These are phyloP conservation scores for Forficula auricularia DNA, from an alignment of 1,140 invertebrate genomes.

Conservation along the genomic window DNA sequence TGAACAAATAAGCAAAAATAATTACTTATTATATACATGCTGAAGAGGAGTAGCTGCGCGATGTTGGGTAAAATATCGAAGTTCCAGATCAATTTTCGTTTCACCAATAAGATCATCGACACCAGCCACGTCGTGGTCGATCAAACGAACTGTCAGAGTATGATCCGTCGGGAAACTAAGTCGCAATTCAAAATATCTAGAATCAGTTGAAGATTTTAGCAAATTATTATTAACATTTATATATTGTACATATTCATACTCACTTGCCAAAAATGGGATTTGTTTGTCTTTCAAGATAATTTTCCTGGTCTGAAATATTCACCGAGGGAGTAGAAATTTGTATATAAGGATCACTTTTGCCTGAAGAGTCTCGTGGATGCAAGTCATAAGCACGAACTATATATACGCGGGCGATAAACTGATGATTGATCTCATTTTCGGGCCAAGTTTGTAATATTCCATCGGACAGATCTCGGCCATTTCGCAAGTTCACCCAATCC, in stretches of 20 bases:
- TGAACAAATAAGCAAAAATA: neutral
- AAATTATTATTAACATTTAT: neutral
- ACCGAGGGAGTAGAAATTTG: conserved; percentile 44
- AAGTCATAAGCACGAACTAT: conserved; percentile 52
- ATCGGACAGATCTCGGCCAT: conserved; percentile 28
- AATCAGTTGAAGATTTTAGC: conserved; percentile 8
- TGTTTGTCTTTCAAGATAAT: conserved; percentile 57
- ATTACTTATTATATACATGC: neutral
- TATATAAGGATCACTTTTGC: conserved; percentile 65
- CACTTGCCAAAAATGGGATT: conserved; percentile 76
- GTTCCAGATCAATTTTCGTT: conserved; percentile 72
- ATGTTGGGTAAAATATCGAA: conserved; percentile 63
- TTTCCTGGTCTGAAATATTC: conserved; percentile 46
- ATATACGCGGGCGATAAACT: conserved; percentile 59
- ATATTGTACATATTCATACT: conserved; percentile 16
- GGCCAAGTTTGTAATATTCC: conserved; percentile 45
- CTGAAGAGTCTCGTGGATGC: conserved; percentile 49
- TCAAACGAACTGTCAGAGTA: conserved; percentile 49
- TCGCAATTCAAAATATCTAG: conserved; percentile 57
- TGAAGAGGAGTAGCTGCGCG: conserved; percentile 35
- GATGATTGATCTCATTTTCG: conserved; percentile 39
- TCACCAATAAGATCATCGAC: conserved; percentile 68
- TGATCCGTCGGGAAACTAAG: conserved; percentile 57
- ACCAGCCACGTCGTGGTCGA: conserved; percentile 51
- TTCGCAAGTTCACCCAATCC: conserved; percentile 20